These are phyloP conservation scores for Conchocele bisecta DNA, from an alignment of 2,888 invertebrate species.

Conservation along the genomic window DNA sequence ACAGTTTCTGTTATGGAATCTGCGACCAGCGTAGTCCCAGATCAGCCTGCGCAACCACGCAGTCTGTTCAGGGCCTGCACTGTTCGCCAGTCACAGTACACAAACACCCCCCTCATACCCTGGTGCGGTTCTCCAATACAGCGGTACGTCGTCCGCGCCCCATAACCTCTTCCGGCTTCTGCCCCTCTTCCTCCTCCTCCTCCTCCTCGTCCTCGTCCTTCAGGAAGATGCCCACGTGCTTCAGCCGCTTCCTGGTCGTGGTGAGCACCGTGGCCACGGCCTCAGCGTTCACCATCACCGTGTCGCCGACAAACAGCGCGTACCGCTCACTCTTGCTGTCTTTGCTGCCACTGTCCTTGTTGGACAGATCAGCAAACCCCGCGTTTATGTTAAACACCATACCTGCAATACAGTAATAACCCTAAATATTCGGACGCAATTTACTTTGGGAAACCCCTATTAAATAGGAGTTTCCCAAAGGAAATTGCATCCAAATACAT, in stretches of 20 bases:
- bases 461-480: too few relatives aligned
- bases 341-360: slow-evolving; percentile 91
- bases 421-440: too few relatives aligned
- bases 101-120: too few relatives aligned
- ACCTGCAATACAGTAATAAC: slow-evolving; percentile 83
- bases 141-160: slow-evolving; percentile 92
- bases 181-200: slow-evolving; percentile 86
- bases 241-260: slow-evolving; percentile 96
- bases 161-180: slow-evolving; percentile 85
- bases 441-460: too few relatives aligned
- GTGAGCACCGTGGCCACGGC: slow-evolving; percentile 94
- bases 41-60: too few relatives aligned
- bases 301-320: slow-evolving; percentile 98
- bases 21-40: too few relatives aligned
- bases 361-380: slow-evolving; percentile 93
- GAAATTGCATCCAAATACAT: too few relatives aligned
- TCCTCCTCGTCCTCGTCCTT: slow-evolving; percentile 85
- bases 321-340: slow-evolving; percentile 91
- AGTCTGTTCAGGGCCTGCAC: too few relatives aligned
- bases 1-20: too few relatives aligned
- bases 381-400: slow-evolving; percentile 99
- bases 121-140: slow-evolving; percentile 95
- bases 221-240: slow-evolving; percentile 96
- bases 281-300: slow-evolving; percentile 97
- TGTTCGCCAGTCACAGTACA: too few relatives aligned